A percentile compares a stretch with the other conserved stretches of the same genome.
These are phyloP conservation scores for Protonemura montana DNA, from an alignment of 2,888 invertebrate species.

Conservation along the genomic window DNA sequence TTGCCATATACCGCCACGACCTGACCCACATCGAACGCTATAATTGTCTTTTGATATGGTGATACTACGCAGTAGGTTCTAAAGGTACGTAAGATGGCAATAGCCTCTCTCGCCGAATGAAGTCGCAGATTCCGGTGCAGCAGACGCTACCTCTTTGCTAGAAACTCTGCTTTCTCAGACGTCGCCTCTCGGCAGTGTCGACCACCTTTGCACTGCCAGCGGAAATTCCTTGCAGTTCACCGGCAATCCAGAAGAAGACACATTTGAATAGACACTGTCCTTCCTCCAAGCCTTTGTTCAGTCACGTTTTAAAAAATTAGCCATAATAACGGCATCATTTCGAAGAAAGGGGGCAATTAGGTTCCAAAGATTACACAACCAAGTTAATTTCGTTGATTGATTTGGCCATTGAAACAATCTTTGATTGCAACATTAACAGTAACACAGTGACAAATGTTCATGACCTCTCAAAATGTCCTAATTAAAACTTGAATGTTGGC, in stretches of 20 bases:
- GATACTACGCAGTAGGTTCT: neutral
- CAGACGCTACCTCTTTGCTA: neutral
- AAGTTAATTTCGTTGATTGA: neutral
- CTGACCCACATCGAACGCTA: neutral
- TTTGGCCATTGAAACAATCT: conserved; percentile 7
- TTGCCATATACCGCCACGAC: neutral
- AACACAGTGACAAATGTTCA: conserved; percentile 4
- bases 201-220: neutral
- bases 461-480: conserved; percentile 4
- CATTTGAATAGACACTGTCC: neutral
- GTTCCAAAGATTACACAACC: neutral
- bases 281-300: too few species aligned
- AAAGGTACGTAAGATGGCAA: neutral
- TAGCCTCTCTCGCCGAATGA: neutral
- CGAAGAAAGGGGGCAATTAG: neutral
- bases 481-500: neutral
- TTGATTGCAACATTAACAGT: neutral
- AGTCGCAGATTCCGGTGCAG: neutral
- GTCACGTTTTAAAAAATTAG: too few species aligned
- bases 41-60: conserved; percentile 2
- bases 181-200: neutral
- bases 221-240: neutral
- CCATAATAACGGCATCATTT: too few species aligned
- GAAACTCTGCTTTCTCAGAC: neutral
- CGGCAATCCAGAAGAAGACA: neutral